Conservation (phyloP, 2,797 vertebrate genomes). For the Gambusia yucatana region DNA sequence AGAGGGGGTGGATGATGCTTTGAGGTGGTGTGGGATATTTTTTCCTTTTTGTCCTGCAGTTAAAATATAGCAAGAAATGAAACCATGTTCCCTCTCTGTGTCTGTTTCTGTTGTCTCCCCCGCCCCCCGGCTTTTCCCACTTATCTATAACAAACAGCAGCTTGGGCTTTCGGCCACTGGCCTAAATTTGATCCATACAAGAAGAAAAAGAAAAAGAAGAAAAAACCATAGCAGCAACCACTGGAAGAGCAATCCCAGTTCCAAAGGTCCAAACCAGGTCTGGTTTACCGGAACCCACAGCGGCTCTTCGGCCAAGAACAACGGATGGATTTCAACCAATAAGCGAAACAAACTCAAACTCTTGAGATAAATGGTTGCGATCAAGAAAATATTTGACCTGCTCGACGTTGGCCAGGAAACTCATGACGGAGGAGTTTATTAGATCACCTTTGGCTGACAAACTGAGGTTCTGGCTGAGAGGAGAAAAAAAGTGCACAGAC, state of each 20-base stretch:
- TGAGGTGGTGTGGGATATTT: slow-evolving; percentile 59
- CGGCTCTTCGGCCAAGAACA: slow-evolving; percentile 31
- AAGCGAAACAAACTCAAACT: slow-evolving; percentile 31
- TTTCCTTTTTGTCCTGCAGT: slow-evolving; percentile 59
- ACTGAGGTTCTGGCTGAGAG: slow-evolving; percentile 14
- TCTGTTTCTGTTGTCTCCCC: slow-evolving; percentile 50
- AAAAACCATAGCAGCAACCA: slow-evolving; percentile 72
- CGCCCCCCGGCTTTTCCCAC: slow-evolving; percentile 73
- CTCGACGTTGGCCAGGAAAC: slow-evolving; percentile 9
- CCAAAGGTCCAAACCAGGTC: slow-evolving; percentile 59
- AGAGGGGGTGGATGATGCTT: slow-evolving; percentile 39
- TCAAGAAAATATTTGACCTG: neutral
- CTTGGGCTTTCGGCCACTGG: slow-evolving; percentile 75
- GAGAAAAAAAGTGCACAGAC: slow-evolving; percentile 28
- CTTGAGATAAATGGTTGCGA: slow-evolving; percentile 9
- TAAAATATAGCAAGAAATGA: slow-evolving; percentile 25
- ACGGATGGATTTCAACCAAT: slow-evolving; percentile 43
- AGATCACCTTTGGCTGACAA: slow-evolving; percentile 37
- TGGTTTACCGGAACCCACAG: slow-evolving; percentile 28
- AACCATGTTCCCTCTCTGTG: slow-evolving; percentile 52
- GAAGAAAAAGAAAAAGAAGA: slow-evolving; percentile 29
- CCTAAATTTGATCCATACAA: slow-evolving; percentile 76
- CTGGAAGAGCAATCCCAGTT: slow-evolving; percentile 62
- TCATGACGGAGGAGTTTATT: slow-evolving; percentile 14
- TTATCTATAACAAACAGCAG: slow-evolving; percentile 83